Evolutionary conservation across 2,113 vertebrate genomes (phyloP), one percentile per base, ranked within the genome.

Genomic region (Genyomyrus donnyi): DNA sequence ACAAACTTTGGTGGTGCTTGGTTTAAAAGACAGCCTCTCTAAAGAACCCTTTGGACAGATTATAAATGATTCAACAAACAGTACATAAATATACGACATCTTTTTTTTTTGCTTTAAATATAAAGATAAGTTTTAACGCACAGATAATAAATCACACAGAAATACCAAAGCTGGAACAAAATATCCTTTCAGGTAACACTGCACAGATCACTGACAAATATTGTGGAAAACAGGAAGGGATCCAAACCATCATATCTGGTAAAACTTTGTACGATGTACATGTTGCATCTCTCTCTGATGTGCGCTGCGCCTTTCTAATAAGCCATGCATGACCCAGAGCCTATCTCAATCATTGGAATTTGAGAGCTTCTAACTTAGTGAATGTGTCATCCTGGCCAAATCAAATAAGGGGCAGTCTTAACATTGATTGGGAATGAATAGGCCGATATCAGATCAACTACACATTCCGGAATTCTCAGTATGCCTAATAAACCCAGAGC

Each of bases 291-390:
- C 45, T 42, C 11, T 24, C 35, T 45, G 80, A 48, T 11, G 24
- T 13, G 52, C 3, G 56, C 3, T 88, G 56, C 62, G 19, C 42
- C 39, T 49, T 66, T 39, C 11, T 46, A 70, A 88, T 31, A 70
- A 3, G n/a, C 13, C 58, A 70, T 27, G 24, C 45, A 50, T 13
- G 35, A 74, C n/a, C 53, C 9, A 35, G 62, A 74, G 8, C 46
- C 13, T 4, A n/a, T 48, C 48, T 90, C 58, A 58, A 87, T 86
- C 58, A 49, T 42, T 87, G 89, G 56, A 27, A 87, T 90, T 35
- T 87, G n/a, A 48, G 89, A 46, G 80, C 24, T 62, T 56, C 31
- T 45, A 35, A 17, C 39, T 62, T 62, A 48, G 31, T 86, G 35
- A 83, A 53, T 53, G 45, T 53, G 42, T 89, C 53, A 89, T 42